Evolutionary conservation across 2,113 vertebrate species (phyloP).

Genomic region (Gallinago media): DNA sequence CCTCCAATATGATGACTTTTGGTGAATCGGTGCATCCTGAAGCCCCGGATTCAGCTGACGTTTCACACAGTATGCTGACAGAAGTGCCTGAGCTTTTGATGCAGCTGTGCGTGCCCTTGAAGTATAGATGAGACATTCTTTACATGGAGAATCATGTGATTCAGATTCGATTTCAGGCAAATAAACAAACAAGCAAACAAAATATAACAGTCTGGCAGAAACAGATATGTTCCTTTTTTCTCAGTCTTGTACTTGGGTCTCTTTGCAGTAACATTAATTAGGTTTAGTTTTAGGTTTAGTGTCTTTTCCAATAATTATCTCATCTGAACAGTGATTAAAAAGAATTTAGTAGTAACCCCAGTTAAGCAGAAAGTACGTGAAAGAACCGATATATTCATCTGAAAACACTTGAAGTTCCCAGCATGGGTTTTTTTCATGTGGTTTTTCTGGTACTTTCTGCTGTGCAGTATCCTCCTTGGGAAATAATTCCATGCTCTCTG

Average conservation of each 20-base stretch:
- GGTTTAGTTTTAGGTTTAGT: not conserved
- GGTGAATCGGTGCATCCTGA: rapidly evolving
- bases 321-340: not conserved
- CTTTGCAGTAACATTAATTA: not conserved
- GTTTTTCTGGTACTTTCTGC: conserved; percentile 16
- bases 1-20: not conserved
- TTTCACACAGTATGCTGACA: not conserved
- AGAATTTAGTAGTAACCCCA: not conserved
- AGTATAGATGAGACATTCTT: not conserved
- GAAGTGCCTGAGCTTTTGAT: not conserved
- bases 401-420: not conserved
- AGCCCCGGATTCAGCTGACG: not conserved
- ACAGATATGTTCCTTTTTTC: not conserved
- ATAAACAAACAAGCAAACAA: not conserved
- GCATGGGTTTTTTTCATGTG: not conserved
- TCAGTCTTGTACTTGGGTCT: not conserved
- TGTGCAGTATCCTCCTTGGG: not conserved
- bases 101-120: not conserved
- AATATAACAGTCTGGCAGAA: not conserved
- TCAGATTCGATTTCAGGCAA: not conserved
- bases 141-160: not conserved
- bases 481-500: not conserved
- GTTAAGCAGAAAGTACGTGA: not conserved
- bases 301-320: not conserved
- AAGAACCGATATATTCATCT: not conserved